phyloP scores from a whole-genome alignment of 35 echinoderm and acorn worm genomes.

The Diadema setosum region DNA sequence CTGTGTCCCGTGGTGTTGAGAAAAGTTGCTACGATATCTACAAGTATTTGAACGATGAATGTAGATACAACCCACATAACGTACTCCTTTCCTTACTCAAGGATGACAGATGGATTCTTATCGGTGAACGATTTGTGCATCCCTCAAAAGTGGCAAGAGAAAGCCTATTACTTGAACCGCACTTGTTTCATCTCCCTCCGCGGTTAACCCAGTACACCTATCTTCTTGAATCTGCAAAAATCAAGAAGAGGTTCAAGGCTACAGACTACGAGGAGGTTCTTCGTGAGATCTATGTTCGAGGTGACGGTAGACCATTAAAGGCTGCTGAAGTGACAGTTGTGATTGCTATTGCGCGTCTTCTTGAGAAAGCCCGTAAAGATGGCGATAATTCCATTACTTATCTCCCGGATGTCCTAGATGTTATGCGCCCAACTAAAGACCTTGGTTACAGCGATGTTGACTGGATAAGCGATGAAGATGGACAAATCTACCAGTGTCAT shows the following conservation, averaged over 20 bases:
- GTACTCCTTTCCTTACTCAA: too few relatives aligned
- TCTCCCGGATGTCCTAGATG: slow-evolving; percentile 12
- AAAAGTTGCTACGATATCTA: not conserved
- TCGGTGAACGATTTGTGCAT: not conserved
- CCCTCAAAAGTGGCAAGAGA: not conserved
- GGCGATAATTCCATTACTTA: not conserved
- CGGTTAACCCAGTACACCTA: not conserved
- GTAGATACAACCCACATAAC: not conserved
- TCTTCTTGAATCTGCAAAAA: slow-evolving; percentile 31
- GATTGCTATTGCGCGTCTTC: not conserved
- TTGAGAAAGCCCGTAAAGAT: not conserved
- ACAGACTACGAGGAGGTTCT: slow-evolving; percentile 33
- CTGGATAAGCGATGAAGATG: not conserved
- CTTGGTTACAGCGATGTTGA: slow-evolving; percentile 38
- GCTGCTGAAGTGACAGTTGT: not conserved
- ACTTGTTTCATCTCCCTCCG: slow-evolving; percentile 18
- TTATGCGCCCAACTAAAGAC: not conserved
- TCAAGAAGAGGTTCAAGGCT: slow-evolving; percentile 32
- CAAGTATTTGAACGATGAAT: not conserved
- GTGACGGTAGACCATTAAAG: not conserved
- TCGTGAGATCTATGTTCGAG: not conserved
- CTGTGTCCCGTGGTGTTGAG: not conserved
- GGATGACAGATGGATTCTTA: not conserved
- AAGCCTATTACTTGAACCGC: not conserved
- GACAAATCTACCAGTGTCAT: slow-evolving; percentile 4